phyloP scores from a whole-genome alignment of 1,140 invertebrate genomes.

The Camponotus floridanus region DNA sequence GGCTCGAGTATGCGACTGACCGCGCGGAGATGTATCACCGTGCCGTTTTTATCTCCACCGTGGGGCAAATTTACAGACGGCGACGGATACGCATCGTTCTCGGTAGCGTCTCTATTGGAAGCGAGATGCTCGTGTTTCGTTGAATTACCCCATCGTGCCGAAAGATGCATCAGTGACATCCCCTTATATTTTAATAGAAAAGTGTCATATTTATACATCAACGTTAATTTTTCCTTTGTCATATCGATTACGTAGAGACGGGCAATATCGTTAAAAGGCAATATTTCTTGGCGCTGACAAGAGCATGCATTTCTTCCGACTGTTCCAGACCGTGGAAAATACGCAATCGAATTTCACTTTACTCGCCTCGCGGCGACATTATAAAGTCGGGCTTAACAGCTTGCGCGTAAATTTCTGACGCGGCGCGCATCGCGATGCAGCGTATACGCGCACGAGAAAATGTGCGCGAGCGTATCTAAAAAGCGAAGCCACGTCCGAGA shows the following conservation, averaged over 20 bases:
- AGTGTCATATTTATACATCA: not conserved
- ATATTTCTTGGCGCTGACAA: not conserved
- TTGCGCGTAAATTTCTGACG: conserved; percentile 44
- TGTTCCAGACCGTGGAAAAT: not conserved
- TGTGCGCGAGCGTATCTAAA: conserved; percentile 47
- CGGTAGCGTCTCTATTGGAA: conserved; percentile 58
- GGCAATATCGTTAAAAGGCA: not conserved
- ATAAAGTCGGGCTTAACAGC: conserved; percentile 27
- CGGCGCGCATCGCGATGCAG: conserved; percentile 30
- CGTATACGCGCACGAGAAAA: conserved; percentile 3
- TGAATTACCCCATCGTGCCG: not conserved
- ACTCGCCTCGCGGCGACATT: not conserved
- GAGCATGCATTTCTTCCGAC: not conserved
- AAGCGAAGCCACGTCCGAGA: conserved; percentile 37
- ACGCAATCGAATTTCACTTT: conserved; percentile 17
- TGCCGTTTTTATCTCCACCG: conserved; percentile 63
- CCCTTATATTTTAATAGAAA: too few relatives aligned
- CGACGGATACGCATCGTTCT: conserved; percentile 30
- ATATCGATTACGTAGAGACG: not conserved
- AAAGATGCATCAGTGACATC: too few relatives aligned
- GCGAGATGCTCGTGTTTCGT: not conserved
- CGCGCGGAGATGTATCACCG: conserved; percentile 53
- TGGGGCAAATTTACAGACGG: conserved; percentile 49
- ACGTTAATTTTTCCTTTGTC: not conserved
- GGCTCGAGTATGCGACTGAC: conserved; percentile 52